phyloP scores from a whole-genome alignment of 2,797 vertebrate species.

The Yasuhikotakia modesta region DNA sequence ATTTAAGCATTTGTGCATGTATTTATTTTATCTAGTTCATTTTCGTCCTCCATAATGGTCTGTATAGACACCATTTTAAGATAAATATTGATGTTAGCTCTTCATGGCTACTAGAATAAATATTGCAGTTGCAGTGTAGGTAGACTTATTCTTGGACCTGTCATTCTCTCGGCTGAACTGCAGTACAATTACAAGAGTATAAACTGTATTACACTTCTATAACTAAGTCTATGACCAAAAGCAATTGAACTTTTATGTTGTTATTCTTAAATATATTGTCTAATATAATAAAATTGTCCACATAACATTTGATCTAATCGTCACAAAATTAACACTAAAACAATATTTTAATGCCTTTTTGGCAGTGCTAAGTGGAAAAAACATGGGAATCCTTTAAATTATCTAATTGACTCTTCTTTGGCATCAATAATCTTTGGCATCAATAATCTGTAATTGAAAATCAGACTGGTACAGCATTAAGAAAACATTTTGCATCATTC shows the following conservation, averaged over 20 bases:
- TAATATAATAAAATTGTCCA: not conserved
- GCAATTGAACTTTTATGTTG: not conserved
- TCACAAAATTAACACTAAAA: not conserved
- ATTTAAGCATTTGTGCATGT: no score
- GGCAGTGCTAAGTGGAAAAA: not conserved
- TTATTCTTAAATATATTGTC: not conserved
- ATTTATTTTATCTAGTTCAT: no score
- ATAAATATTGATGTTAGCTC: slow-evolving; percentile 57
- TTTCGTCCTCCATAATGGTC: no score
- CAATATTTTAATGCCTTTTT: not conserved
- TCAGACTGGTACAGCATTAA: no score
- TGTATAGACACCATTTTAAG: slow-evolving; percentile 34
- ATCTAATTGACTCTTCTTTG: not conserved
- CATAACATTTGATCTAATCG: not conserved
- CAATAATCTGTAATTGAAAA: no score
- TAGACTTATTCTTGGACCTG: slow-evolving; percentile 46
- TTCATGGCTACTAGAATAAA: slow-evolving; percentile 49
- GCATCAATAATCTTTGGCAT: no score
- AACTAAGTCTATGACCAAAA: not conserved
- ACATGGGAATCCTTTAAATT: not conserved
- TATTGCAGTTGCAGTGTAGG: slow-evolving; percentile 49
- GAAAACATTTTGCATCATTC: no score
- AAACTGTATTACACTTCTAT: not conserved
- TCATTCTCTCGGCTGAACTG: slow-evolving; percentile 9
- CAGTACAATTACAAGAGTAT: not conserved